Evolutionary conservation across 2,797 vertebrate genomes (phyloP), one percentile per base, ranked within the genome.

Genomic region (Gadopsis marmoratus): DNA sequence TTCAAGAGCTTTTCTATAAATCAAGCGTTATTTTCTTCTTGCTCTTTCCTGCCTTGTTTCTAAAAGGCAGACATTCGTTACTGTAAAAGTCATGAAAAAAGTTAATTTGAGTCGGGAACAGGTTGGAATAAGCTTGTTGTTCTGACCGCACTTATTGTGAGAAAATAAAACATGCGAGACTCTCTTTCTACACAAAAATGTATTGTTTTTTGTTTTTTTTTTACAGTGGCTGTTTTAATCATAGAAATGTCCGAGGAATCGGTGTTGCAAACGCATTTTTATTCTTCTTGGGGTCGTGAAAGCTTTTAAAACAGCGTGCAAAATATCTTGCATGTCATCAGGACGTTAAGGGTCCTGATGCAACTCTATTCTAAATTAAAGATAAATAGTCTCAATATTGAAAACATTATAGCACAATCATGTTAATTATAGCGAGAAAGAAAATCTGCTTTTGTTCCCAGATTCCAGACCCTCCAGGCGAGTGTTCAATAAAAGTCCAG

Each of bases 401-500:
- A 13, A 63, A 63, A 50, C 7, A 26, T 3, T 19, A 3, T 14
- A n/a, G 3, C 31, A 29, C 10, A 26, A 37, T 61, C 2, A 33
- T 9, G 58, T 9, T 7, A 48, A 54, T n/a, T 5, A 10, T 39
- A 35, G 21, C 2, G 2, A 47, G 31, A 33, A 62, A 39, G 5
- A 51, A 43, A 53, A 58, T 17, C 10, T 13, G 31, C 6, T 50
- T 72, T 23, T 7, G 14, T 66, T 45, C 55, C n/a, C 45, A 63
- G 48, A 53, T 64, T 55, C 11, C 43, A 53, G 51, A 58, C 50
- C 29, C 29, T 58, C 6, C 26, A 26, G 41, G 64, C 54, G 60
- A 11, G 23, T 19, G 4, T 63, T 79, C 26, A 66, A 45, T 31
- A 26, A 74, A 64, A 62, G 45, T 64, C 64, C 45, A 31, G 37